Percentiles rank a stretch among this genome's conserved stretches.
Evolutionary conservation across 2,113 vertebrate species (phyloP).

Genomic region (Pampusana beccarii): DNA sequence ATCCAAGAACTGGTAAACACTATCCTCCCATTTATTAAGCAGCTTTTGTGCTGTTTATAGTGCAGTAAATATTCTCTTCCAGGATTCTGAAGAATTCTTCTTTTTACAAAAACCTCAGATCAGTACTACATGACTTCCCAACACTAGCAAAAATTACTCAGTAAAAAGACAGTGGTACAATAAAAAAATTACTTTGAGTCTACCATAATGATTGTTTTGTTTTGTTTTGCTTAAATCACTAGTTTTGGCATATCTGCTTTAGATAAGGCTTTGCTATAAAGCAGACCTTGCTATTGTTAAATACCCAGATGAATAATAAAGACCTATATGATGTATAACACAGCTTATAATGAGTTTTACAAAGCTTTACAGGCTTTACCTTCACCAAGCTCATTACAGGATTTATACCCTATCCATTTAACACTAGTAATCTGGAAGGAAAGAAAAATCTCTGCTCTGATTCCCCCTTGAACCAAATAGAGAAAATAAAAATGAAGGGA

Average conservation of each 20-base stretch:
- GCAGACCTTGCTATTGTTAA: background rate
- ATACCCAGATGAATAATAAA: background rate
- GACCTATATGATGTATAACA: background rate
- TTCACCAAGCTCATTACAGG: background rate
- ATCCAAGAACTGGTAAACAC: constrained; percentile 41
- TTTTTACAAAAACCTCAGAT: background rate
- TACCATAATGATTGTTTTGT: background rate
- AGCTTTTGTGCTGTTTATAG: constrained; percentile 40
- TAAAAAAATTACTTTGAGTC: background rate
- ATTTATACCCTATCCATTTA: background rate
- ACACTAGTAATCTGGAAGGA: background rate
- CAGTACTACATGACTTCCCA: background rate
- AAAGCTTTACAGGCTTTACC: background rate
- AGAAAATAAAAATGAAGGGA: background rate
- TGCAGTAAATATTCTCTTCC: constrained; percentile 13
- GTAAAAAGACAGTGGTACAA: background rate
- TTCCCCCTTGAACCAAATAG: background rate
- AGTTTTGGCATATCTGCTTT: background rate
- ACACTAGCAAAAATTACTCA: background rate
- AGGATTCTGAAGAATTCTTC: background rate
- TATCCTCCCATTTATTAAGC: constrained; percentile 25
- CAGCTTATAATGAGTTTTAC: background rate
- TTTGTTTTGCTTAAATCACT: background rate
- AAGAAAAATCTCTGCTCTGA: background rate
- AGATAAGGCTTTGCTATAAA: background rate